phyloP scores from a whole-genome alignment of 2,888 invertebrate species.

The Seira ritae region DNA sequence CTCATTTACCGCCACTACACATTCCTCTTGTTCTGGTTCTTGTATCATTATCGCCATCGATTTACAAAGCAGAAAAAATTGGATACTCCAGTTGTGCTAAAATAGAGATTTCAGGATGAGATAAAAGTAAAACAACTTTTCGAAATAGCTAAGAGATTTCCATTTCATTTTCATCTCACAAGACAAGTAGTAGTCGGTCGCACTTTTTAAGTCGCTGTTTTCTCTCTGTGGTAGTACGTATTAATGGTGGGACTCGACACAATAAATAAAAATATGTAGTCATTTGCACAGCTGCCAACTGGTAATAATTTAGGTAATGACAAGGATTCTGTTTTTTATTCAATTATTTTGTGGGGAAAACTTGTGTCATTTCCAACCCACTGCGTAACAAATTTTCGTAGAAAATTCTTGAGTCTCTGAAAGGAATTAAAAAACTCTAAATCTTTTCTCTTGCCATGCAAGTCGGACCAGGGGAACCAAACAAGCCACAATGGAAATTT shows the following conservation, averaged over 20 bases:
- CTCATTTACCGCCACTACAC: slow-evolving; percentile 9
- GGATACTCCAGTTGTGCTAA: slow-evolving; percentile 59
- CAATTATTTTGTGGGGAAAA: background rate
- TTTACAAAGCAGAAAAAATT: slow-evolving; percentile 33
- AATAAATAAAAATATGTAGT: slow-evolving; percentile 20
- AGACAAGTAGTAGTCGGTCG: too few relatives aligned
- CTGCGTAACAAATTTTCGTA: slow-evolving; percentile 60
- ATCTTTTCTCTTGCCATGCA: background rate
- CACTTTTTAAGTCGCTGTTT: too few relatives aligned
- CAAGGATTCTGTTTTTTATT: slow-evolving; percentile 17
- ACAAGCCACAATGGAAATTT: too few relatives aligned
- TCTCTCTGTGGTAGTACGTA: background rate
- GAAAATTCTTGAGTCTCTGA: slow-evolving; percentile 6
- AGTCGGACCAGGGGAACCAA: background rate
- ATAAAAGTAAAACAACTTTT: slow-evolving; percentile 33
- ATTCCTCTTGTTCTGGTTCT: too few relatives aligned
- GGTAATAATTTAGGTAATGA: slow-evolving; percentile 21
- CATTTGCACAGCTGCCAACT: slow-evolving; percentile 22
- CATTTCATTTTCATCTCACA: slow-evolving; percentile 27
- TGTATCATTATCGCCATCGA: slow-evolving; percentile 39
- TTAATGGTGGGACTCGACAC: background rate
- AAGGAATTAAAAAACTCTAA: background rate
- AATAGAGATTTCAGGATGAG: slow-evolving; percentile 38
- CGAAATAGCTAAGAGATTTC: slow-evolving; percentile 9
- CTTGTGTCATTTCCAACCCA: slow-evolving; percentile 29